These are phyloP conservation scores for Globodera ellingtonae DNA, from an alignment of 1,140 invertebrate genomes.

Conservation along the genomic window DNA sequence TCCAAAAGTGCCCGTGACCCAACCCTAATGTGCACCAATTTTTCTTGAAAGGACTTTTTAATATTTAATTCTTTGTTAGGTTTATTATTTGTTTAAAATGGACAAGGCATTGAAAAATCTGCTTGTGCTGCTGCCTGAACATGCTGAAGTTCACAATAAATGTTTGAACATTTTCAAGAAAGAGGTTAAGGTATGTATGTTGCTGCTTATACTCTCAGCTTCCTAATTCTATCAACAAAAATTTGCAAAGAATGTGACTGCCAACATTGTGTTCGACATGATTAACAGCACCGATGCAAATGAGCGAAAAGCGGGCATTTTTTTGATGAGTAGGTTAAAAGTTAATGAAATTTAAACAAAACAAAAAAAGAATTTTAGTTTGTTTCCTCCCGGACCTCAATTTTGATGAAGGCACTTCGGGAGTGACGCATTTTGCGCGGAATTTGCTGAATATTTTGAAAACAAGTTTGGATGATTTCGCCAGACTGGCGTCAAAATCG, in stretches of 20 bases:
- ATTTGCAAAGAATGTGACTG: background rate
- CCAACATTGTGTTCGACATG: conserved; percentile 37
- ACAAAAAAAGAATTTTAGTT: conserved; percentile 33
- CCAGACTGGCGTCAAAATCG: conserved; percentile 47
- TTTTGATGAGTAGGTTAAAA: conserved; percentile 46
- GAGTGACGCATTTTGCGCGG: conserved; percentile 41
- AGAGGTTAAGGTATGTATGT: conserved; percentile 1
- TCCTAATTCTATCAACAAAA: background rate
- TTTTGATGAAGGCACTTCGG: conserved; percentile 34
- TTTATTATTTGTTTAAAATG: background rate
- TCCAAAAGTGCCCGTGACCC: too few species aligned
- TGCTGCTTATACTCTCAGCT: background rate
- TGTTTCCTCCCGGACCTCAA: conserved; percentile 43
- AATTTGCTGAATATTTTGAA: conserved; percentile 50
- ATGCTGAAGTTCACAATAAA: background rate
- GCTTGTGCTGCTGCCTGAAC: background rate
- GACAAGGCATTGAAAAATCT: background rate
- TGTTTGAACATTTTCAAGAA: background rate
- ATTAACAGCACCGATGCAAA: conserved; percentile 39
- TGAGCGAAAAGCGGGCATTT: conserved; percentile 54
- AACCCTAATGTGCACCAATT: too few species aligned
- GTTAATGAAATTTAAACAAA: too few species aligned
- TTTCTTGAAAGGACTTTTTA: too few species aligned
- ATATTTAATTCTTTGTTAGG: background rate
- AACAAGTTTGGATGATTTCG: conserved; percentile 30